Evolutionary conservation across 2,888 invertebrate genomes (phyloP), one percentile per base, ranked within the genome.

Genomic region (Cephus runcator): DNA sequence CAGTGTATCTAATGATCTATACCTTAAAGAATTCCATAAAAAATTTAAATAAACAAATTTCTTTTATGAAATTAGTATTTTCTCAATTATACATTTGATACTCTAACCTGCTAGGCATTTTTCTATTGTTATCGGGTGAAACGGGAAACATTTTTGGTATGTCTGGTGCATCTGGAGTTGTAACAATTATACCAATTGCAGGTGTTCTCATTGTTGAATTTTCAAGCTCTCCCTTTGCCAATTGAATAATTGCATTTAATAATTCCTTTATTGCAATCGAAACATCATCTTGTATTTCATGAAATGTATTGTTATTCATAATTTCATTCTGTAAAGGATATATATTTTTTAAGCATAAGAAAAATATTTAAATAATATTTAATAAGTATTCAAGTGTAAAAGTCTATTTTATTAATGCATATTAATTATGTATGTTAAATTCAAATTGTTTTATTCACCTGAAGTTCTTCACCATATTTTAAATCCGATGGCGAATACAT

Each of bases 91-190:
- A 56, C 9, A 9, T 56, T 56, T 23, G 56, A 56, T 56, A 56
- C 23, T 23, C 23, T 23, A 56, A 56, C 56, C 56, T 56, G 56
- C 56, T 23, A 56, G 56, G 56, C 56, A 56, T 56, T 56, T 23
- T 23, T 56, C 56, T 56, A 56, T 23, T 23, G 9, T 56, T 56
- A 56, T 56, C 56, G 6, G 56, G 56, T 11, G 56, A 56, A 9
- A 2, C 56, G 23, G 56, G 56, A 56, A 56, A 56, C 56, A 79
- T 30, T 78, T 83, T 82, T 34, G 79, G 74, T 56, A 83, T 75
- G 4, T 79, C 80, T 0, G 83, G 84, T 11, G 83, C 82, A 75
- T 80, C 73, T 30, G 83, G 83, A 6, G 82, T 85, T 34, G 75
- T 75, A 33, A 79, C 73, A 56, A 81, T 35, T 40, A 83, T 83